Conservation (phyloP, 2,797 vertebrate genomes). For the Gymnocypris eckloni region DNA sequence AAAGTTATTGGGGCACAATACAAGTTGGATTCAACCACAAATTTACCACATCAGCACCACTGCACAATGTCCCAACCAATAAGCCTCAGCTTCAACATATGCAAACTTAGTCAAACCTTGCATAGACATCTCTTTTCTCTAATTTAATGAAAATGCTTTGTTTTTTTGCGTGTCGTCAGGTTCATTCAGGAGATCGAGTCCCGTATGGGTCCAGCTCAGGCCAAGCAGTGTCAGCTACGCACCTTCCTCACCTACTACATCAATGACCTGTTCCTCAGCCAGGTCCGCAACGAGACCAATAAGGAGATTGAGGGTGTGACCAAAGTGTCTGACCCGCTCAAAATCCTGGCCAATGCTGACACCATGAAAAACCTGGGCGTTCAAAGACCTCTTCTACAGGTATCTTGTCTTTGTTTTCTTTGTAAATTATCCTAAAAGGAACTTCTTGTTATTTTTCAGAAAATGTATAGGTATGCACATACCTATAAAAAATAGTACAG, state of each 20-base stretch:
- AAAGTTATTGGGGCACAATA: not conserved
- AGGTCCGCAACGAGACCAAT: slow-evolving; percentile 93
- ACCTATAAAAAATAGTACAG: not conserved
- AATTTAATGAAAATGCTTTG: not conserved
- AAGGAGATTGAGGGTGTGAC: slow-evolving; percentile 95
- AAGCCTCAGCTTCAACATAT: not conserved
- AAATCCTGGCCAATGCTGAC: slow-evolving; percentile 91
- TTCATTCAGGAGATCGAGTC: slow-evolving; percentile 96
- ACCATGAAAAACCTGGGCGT: slow-evolving; percentile 96
- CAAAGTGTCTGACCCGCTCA: slow-evolving; percentile 91
- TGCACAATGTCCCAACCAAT: not conserved
- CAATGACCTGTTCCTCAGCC: slow-evolving; percentile 95
- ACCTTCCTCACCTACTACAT: slow-evolving; percentile 97
- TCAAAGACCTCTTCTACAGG: slow-evolving; percentile 94
- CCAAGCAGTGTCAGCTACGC: slow-evolving; percentile 92
- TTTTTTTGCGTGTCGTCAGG: slow-evolving; percentile 71
- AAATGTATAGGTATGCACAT: not conserved
- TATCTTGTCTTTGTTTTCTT: slow-evolving; percentile 58
- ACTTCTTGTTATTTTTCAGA: not conserved
- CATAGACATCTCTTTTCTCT: not conserved
- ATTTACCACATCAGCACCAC: slow-evolving; percentile 10
- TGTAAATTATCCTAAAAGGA: not conserved
- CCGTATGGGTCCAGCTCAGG: slow-evolving; percentile 88
- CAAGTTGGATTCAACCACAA: not conserved
- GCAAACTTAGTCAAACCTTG: not conserved